Percentiles rank a stretch among this genome's conserved stretches.
Conservation (phyloP, 2,888 invertebrate genomes). For the Hyposoter didymator region DNA sequence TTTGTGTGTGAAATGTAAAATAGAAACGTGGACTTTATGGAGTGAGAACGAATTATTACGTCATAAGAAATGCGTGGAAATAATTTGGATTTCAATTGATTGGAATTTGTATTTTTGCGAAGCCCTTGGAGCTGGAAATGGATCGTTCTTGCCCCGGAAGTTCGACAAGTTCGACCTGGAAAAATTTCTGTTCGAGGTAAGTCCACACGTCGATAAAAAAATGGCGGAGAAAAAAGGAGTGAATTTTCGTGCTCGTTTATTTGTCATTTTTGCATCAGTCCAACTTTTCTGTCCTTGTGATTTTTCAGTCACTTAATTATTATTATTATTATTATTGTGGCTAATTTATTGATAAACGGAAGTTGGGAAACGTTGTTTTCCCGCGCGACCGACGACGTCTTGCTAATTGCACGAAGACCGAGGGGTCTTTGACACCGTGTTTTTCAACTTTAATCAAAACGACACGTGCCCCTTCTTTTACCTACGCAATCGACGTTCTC, state of each 20-base stretch:
- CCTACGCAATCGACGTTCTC: not conserved
- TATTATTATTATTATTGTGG: not conserved
- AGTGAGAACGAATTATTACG: not conserved
- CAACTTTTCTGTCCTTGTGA: not conserved
- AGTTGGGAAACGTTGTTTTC: not conserved
- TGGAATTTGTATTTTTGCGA: conserved; percentile 65
- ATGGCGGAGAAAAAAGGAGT: not conserved
- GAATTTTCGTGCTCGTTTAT: not conserved
- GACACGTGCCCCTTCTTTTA: not conserved
- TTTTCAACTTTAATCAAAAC: not conserved
- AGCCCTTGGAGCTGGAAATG: conserved; percentile 78
- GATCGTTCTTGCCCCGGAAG: conserved; percentile 75
- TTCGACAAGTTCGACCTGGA: conserved; percentile 82
- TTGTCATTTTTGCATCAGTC: not conserved
- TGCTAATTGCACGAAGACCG: not conserved
- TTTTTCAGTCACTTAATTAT: not conserved
- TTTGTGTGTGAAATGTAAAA: not conserved
- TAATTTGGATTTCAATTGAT: not conserved
- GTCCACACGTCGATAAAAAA: conserved; percentile 66
- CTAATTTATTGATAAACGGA: not conserved
- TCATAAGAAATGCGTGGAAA: not conserved
- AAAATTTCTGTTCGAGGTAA: conserved; percentile 83
- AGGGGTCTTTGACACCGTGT: conserved; percentile 7
- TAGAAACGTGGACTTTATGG: not conserved
- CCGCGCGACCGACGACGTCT: not conserved